Conservation (phyloP, 2,113 vertebrate species). For the Lynx canadensis region DNA sequence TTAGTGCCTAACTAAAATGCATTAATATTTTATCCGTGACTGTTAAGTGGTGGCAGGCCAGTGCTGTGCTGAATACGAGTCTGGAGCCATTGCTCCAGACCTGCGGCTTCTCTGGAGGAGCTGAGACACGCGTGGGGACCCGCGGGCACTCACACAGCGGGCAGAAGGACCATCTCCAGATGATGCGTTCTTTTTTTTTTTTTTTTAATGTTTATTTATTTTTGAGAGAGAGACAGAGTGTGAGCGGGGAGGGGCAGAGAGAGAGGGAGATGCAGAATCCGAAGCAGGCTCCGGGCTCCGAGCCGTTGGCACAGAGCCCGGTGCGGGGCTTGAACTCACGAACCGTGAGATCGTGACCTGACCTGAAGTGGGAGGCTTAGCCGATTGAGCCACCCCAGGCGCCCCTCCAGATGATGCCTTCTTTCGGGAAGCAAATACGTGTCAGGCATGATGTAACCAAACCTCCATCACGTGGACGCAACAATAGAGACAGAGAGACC, state of each 20-base stretch:
- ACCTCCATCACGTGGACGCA: not conserved
- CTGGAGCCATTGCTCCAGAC: not conserved
- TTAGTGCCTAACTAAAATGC: not conserved
- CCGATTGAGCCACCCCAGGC: no score
- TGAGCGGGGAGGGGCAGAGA: no score
- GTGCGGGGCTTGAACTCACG: no score
- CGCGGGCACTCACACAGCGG: not conserved
- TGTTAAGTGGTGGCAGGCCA: not conserved
- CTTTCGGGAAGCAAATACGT: not conserved
- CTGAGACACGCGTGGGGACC: not conserved
- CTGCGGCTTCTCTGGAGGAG: not conserved
- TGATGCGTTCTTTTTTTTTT: not conserved
- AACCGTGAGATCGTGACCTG: no score
- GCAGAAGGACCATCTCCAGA: no score
- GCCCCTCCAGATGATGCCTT: no score
- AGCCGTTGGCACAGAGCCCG: no score
- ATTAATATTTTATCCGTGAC: not conserved
- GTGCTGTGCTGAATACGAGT: rapidly evolving
- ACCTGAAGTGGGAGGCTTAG: no score
- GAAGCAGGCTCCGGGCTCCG: no score
- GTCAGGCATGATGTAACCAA: not conserved
- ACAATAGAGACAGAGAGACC: not conserved
- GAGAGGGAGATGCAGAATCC: no score
- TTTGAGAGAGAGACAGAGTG: no score
- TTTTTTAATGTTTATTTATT: no score